Evolutionary conservation across 1,140 invertebrate species (phyloP).

Genomic region (Tetramorium alpestre): DNA sequence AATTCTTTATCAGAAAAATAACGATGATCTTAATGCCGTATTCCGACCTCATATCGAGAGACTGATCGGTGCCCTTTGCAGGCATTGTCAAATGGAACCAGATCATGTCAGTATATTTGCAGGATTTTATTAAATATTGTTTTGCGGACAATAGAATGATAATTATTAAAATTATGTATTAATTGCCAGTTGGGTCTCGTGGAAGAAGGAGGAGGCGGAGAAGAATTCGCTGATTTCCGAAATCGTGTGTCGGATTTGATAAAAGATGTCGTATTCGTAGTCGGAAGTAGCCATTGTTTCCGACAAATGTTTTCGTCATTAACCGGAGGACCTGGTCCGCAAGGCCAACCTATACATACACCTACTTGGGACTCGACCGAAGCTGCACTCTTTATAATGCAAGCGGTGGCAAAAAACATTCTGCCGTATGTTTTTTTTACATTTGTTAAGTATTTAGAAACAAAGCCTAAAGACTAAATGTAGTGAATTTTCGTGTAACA

Average conservation of each 20-base stretch:
- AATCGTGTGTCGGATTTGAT: slow-evolving; percentile 96
- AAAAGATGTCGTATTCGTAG: slow-evolving; percentile 99
- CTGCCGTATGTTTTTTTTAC: slow-evolving; percentile 92
- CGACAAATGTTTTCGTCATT: slow-evolving; percentile 94
- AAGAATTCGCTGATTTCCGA: slow-evolving; percentile 93
- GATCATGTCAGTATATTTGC: slow-evolving; percentile 90
- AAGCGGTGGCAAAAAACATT: slow-evolving; percentile 97
- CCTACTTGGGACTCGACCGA: slow-evolving; percentile 97
- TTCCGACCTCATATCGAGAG: slow-evolving; percentile 97
- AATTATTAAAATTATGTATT: slow-evolving; percentile 19
- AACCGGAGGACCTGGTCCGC: slow-evolving; percentile 75
- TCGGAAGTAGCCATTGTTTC: slow-evolving; percentile 96
- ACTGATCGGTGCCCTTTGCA: slow-evolving; percentile 93
- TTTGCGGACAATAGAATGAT: background rate
- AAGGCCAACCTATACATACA: slow-evolving; percentile 83
- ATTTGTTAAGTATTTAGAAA: background rate
- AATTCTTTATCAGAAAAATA: slow-evolving; percentile 95
- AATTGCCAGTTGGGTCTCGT: slow-evolving; percentile 91
- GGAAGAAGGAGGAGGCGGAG: slow-evolving; percentile 88
- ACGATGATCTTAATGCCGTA: slow-evolving; percentile 90
- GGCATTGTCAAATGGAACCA: slow-evolving; percentile 96
- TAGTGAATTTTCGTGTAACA: slow-evolving; percentile 80
- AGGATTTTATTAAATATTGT: background rate
- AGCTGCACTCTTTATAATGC: slow-evolving; percentile 98
- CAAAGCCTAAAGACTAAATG: background rate